Evolutionary conservation across 2,888 invertebrate species (phyloP), one percentile per base, ranked within the genome.

Genomic region (Rosalia funebris): DNA sequence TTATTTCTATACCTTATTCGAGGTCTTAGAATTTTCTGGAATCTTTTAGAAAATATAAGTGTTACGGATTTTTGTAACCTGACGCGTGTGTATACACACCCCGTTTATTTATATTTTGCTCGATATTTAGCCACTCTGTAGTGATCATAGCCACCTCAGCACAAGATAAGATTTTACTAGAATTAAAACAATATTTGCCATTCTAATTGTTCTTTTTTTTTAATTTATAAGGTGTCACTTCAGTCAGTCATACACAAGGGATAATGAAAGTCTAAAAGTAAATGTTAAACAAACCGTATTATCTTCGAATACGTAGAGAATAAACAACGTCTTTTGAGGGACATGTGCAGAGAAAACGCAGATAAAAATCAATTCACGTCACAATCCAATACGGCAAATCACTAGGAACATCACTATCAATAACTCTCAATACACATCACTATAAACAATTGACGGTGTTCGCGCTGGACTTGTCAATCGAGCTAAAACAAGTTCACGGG

Each of bases 191-290:
- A 48, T 48, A 19, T 48, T 48, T 48, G 36, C 36, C 16, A 11
- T 48, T 20, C 83, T 15, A 46, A 50, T 44, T 55, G 37, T 44
- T 45, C 34, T 45, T 14, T 34, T 14, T 55, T 34, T 16, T n/a
- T 34, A 45, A 55, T 45, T 55, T 45, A 45, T 20, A 25, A 12
- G 20, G 10, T 52, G 52, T 52, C 52, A 52, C 52, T 42, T 31
- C 25, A 14, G 17, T 31, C 41, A 17, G 25, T 41, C 52, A 52
- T 52, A 41, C 52, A 52, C 52, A 52, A 52, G 32, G 25, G 32
- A 41, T 32, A 41, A 41, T n/a, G 11, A 12, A 7, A 25, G 25
- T 25, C 41, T 52, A 52, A 52, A 52, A 31, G 25, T 52, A 52
- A 52, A 41, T 32, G 41, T 37, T 31, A 42, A 52, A 52, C 42